A percentile compares a stretch with the other conserved stretches of the same genome.
Evolutionary conservation across 2,113 vertebrate genomes (phyloP).

Genomic region (Coptodon rendalli): DNA sequence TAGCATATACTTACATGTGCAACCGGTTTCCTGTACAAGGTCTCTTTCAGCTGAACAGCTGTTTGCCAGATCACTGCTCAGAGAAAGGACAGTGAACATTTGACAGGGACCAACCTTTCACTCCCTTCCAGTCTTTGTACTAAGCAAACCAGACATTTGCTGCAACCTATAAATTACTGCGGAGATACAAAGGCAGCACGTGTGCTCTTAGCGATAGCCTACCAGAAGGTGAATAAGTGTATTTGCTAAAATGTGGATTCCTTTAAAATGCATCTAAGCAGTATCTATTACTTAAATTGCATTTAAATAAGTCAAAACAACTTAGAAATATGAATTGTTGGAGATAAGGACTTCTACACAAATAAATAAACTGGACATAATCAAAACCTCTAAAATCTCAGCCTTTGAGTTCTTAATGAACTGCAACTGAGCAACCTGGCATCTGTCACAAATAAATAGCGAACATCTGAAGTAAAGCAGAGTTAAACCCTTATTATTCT

Average conservation of each 20-base stretch:
- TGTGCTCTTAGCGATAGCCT: background rate
- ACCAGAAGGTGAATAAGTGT: background rate
- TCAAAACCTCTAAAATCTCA: background rate
- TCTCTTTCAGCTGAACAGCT: background rate
- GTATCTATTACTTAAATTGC: background rate
- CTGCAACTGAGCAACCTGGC: background rate
- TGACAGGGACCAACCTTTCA: background rate
- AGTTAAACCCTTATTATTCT: background rate
- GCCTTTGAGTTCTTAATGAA: background rate
- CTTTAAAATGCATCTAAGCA: background rate
- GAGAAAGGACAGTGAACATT: background rate
- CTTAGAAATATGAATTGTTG: background rate
- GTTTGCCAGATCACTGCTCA: background rate
- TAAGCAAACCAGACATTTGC: background rate
- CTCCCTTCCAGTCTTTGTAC: background rate
- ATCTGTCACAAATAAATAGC: background rate
- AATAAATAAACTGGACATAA: background rate
- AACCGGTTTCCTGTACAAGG: background rate
- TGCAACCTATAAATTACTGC: background rate
- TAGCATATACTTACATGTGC: background rate
- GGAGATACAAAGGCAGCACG: background rate
- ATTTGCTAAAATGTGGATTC: background rate
- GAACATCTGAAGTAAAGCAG: background rate
- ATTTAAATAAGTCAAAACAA: background rate
- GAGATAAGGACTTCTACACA: background rate